Conservation (phyloP, 2,797 vertebrate genomes). For the Xenentodon cancila region DNA sequence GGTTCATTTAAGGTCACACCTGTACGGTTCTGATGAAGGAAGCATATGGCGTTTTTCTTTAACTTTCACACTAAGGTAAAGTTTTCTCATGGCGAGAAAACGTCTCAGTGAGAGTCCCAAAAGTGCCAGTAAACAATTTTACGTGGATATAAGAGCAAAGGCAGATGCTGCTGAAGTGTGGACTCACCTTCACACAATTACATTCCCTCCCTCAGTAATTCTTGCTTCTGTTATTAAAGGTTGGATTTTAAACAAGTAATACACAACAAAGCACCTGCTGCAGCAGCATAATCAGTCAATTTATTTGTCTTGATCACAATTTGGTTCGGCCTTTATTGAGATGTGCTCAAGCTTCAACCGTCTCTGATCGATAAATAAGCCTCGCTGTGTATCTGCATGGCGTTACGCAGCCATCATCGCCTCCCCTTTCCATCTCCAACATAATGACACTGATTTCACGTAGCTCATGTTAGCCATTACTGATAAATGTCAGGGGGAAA, state of each 20-base stretch:
- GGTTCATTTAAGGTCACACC: too few relatives aligned
- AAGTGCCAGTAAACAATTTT: slow-evolving; percentile 18
- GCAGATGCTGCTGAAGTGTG: not conserved
- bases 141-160: not conserved
- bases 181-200: not conserved
- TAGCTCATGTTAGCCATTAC: slow-evolving; percentile 85
- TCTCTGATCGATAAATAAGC: slow-evolving; percentile 53
- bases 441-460: slow-evolving; percentile 83
- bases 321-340: slow-evolving; percentile 63
- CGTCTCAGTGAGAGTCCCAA: not conserved
- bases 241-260: not conserved
- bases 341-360: slow-evolving; percentile 50
- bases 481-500: slow-evolving; percentile 89
- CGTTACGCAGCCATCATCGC: slow-evolving; percentile 22
- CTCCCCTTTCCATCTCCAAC: slow-evolving; percentile 60
- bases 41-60: too few relatives aligned
- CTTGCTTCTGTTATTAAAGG: slow-evolving; percentile 5
- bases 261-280: not conserved
- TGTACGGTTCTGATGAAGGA: too few relatives aligned
- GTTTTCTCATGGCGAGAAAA: slow-evolving; percentile 17
- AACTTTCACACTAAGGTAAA: not conserved
- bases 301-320: slow-evolving; percentile 57
- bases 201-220: not conserved
- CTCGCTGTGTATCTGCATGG: slow-evolving; percentile 38
- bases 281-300: slow-evolving; percentile 37